Conservation (phyloP, 2,888 invertebrate genomes). For the Luffia ferchaultella region DNA sequence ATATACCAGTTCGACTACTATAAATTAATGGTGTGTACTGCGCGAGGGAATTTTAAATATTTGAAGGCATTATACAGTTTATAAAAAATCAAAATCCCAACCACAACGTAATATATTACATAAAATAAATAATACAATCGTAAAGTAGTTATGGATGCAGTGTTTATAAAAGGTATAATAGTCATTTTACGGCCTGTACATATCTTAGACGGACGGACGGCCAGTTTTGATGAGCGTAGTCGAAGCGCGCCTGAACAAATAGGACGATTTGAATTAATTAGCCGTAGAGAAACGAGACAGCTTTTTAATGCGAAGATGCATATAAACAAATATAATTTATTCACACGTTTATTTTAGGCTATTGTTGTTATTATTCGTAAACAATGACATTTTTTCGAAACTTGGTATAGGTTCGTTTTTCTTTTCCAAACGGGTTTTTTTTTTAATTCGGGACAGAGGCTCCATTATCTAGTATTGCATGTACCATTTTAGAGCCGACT, state of each 20-base stretch:
- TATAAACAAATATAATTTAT: not conserved
- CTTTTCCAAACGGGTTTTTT: no score
- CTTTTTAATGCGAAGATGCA: not conserved
- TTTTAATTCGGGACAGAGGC: no score
- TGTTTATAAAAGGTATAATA: constrained; percentile 64
- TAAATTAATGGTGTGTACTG: constrained; percentile 62
- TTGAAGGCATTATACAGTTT: constrained; percentile 52
- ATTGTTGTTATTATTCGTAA: no score
- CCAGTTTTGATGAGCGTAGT: constrained; percentile 11
- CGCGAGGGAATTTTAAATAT: constrained; percentile 63
- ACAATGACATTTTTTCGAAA: no score
- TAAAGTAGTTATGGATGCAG: constrained; percentile 63
- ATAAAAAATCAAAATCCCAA: constrained; percentile 56
- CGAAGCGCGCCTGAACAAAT: constrained; percentile 14
- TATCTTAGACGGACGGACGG: constrained; percentile 33
- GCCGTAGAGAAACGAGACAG: not conserved
- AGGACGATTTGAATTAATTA: constrained; percentile 48
- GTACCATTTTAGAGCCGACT: no score
- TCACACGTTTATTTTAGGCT: no score
- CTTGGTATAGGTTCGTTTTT: no score
- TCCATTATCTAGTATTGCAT: no score
- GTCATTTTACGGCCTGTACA: constrained; percentile 58
- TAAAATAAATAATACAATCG: constrained; percentile 66
- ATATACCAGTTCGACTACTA: constrained; percentile 34
- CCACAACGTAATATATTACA: constrained; percentile 58